Evolutionary conservation across 2,888 invertebrate species (phyloP), one percentile per base, ranked within the genome.

Genomic region (Calephelis perditalis): DNA sequence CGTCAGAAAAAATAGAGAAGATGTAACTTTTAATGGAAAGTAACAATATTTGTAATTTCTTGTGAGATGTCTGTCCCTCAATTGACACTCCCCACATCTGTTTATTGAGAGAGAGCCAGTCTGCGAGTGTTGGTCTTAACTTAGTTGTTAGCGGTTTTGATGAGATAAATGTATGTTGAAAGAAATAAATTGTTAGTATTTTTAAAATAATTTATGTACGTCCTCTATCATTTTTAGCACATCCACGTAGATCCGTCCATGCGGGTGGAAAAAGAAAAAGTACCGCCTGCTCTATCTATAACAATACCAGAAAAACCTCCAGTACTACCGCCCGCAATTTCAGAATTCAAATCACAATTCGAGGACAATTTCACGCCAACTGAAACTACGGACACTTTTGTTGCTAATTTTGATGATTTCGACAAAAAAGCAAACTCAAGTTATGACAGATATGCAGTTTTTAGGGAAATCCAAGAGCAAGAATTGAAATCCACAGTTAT

Each of bases 361-460:
- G 93, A 94, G 87, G 93, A 93, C 65, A 92, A 94, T 66, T 93
- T 93, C 71, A 86, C 92, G 0, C 92, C 86, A 1, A 65, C 78
- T 0, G 67, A 76, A 2, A 80, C 81, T 3, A 64, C 73, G 0
- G 92, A 92, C 35, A 83, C 92, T 7, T 95, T 95, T 70, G 93
- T 94, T 9, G 93, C 94, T 0, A 94, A 93, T 71, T 95, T 94
- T 72, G 94, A 93, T 52, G 92, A 93, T 71, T 93, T 93, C 68
- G 82, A 89, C 68, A 81, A 83, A 62, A 90, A 91, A 74, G 84
- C 87, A 0, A 92, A 92, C 63, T 83, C 93, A 0, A 81, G 92
- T 0, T 95, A 94, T 73, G 97, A 97, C 76, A 93, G 96, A 70
- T 97, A 97, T 78, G 97, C 97, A 0, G 97, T 95, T 0, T 97